Conservation (phyloP, 2,113 vertebrate species). For the Cyphomyrus discorhynchus region DNA sequence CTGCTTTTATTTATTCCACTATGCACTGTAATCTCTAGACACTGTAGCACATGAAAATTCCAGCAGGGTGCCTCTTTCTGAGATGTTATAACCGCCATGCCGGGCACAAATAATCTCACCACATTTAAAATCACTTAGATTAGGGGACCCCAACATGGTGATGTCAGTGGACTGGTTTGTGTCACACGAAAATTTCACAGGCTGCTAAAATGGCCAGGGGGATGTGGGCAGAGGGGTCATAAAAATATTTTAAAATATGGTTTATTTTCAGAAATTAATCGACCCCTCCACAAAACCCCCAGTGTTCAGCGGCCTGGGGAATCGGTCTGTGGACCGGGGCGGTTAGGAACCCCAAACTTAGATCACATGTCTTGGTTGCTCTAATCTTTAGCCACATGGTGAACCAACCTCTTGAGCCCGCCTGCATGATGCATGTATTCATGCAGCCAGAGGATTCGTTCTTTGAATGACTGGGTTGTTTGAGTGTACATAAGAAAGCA, state of each 20-base stretch:
- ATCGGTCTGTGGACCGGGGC: background rate
- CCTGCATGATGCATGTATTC: background rate
- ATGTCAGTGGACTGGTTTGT: background rate
- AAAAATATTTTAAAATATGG: background rate
- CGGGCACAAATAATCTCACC: background rate
- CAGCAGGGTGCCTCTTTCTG: background rate
- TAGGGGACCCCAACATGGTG: background rate
- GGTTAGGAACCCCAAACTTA: background rate
- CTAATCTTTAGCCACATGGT: background rate
- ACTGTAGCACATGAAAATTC: background rate
- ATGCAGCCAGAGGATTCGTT: background rate
- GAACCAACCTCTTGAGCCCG: background rate
- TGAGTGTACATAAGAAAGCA: background rate
- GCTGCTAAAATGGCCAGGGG: background rate
- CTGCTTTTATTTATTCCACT: background rate
- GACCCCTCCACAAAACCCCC: background rate
- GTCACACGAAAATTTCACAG: background rate
- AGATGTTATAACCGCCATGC: background rate
- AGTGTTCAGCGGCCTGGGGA: background rate
- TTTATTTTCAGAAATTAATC: background rate
- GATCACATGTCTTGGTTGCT: background rate
- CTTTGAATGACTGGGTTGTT: background rate
- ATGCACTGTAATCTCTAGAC: background rate
- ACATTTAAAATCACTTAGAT: background rate
- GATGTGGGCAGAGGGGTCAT: background rate